phyloP scores from a whole-genome alignment of 2,113 vertebrate species.

The Caloenas nicobarica region DNA sequence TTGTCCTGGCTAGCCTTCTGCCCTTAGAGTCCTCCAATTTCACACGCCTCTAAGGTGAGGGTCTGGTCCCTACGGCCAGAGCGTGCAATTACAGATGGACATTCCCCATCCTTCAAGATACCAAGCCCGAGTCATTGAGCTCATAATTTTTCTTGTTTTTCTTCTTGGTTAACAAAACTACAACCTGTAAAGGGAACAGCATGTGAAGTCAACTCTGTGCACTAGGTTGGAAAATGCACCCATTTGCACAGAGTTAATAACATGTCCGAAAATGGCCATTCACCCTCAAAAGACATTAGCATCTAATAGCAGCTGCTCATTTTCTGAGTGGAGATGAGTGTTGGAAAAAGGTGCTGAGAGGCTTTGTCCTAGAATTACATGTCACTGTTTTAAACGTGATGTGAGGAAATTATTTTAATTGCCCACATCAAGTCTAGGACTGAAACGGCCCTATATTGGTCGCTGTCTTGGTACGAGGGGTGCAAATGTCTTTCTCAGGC shows the following conservation, averaged over 20 bases:
- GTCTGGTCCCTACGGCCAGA: not conserved
- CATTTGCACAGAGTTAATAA: conserved; percentile 6
- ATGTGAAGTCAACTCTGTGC: not conserved
- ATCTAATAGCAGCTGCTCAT: conserved; percentile 41
- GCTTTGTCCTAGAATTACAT: conserved; percentile 25
- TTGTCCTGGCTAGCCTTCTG: not conserved
- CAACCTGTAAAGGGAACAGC: not conserved
- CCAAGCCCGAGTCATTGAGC: not conserved
- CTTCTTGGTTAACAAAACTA: not conserved
- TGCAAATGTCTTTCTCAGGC: not conserved
- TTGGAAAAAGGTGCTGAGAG: conserved; percentile 23
- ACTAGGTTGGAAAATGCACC: not conserved
- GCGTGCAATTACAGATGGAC: not conserved
- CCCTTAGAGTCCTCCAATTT: not conserved
- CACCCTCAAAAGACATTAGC: conserved; percentile 20
- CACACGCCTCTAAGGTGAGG: not conserved
- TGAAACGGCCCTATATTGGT: not conserved
- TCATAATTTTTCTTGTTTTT: not conserved
- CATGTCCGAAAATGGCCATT: conserved; percentile 1
- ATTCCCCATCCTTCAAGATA: not conserved
- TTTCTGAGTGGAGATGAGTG: not conserved
- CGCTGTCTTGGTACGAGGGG: not conserved
- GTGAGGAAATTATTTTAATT: conserved; percentile 45
- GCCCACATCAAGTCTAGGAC: not conserved
- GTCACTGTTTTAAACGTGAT: not conserved